Evolutionary conservation across 1,140 invertebrate genomes (phyloP).

Genomic region (Eupristina koningsbergeri): DNA sequence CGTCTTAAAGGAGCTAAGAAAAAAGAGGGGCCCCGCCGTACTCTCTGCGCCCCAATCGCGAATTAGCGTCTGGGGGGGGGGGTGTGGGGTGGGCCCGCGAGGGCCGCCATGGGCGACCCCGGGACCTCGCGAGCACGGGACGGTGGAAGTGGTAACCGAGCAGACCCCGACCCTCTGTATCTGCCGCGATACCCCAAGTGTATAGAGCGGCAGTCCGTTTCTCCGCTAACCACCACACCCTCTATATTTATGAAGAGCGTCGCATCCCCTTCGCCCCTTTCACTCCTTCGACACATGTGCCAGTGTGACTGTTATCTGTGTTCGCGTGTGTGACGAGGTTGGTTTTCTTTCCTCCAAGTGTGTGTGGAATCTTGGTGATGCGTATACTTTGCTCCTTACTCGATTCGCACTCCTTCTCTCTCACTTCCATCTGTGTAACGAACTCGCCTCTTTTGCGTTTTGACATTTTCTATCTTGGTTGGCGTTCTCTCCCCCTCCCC

Average conservation of each 20-base stretch:
- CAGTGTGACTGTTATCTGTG: too few relatives aligned
- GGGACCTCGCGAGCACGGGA: constrained; percentile 70
- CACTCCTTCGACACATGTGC: not conserved
- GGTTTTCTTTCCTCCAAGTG: not conserved
- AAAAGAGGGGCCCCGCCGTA: constrained; percentile 60
- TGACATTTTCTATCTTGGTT: constrained; percentile 21
- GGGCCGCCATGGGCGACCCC: constrained; percentile 71
- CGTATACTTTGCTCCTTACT: not conserved
- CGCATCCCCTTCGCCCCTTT: constrained; percentile 52
- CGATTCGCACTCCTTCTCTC: not conserved
- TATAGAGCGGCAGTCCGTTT: constrained; percentile 18
- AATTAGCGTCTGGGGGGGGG: not conserved
- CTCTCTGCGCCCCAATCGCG: constrained; percentile 6
- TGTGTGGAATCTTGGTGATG: constrained; percentile 13
- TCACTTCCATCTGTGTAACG: too few relatives aligned
- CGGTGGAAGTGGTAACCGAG: constrained; percentile 71
- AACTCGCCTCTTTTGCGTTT: constrained; percentile 21
- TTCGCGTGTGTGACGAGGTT: not conserved
- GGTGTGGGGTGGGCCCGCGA: constrained; percentile 61
- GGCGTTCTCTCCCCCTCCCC: too few relatives aligned
- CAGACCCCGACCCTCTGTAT: constrained; percentile 62
- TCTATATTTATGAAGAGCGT: constrained; percentile 56
- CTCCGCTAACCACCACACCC: constrained; percentile 55
- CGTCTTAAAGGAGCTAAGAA: constrained; percentile 74
- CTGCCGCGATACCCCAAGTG: constrained; percentile 24